Conservation (phyloP, 1,140 invertebrate genomes). For the Zaprionus ornatus region DNA sequence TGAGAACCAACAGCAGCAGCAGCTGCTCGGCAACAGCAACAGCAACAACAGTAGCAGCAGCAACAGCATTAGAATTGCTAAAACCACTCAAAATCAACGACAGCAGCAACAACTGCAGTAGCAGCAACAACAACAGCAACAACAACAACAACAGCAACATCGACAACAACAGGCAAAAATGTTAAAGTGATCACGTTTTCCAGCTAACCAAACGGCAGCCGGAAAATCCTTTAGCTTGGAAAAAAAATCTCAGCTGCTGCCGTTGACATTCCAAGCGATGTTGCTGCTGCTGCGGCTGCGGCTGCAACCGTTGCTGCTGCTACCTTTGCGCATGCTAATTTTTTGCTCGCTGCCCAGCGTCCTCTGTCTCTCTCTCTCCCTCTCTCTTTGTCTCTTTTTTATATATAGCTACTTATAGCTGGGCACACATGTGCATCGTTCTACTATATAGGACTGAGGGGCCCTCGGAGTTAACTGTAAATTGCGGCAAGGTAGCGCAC, state of each 20-base stretch:
- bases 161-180: slow-evolving; percentile 70
- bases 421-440: slow-evolving; percentile 1
- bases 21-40: slow-evolving; percentile 32
- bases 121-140: slow-evolving; percentile 37
- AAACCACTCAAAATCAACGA: slow-evolving; percentile 73
- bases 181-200: slow-evolving; percentile 83
- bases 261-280: slow-evolving; percentile 74
- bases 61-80: slow-evolving; percentile 79
- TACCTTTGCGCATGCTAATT: slow-evolving; percentile 75
- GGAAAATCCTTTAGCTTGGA: slow-evolving; percentile 55
- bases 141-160: slow-evolving; percentile 28
- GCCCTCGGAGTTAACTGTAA: slow-evolving; percentile 73
- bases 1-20: slow-evolving; percentile 48
- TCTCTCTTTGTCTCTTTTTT: not conserved
- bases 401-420: slow-evolving; percentile 2
- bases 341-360: slow-evolving; percentile 56
- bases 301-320: slow-evolving; percentile 39
- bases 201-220: slow-evolving; percentile 35
- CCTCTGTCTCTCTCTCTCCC: not conserved
- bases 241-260: slow-evolving; percentile 75
- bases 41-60: slow-evolving; percentile 32
- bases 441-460: slow-evolving; percentile 28
- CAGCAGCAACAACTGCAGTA: slow-evolving; percentile 42
- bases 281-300: slow-evolving; percentile 15
- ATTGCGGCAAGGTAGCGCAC: slow-evolving; percentile 32